Conservation (phyloP, 2,797 vertebrate species). For the Pseudomugil tenellus region DNA sequence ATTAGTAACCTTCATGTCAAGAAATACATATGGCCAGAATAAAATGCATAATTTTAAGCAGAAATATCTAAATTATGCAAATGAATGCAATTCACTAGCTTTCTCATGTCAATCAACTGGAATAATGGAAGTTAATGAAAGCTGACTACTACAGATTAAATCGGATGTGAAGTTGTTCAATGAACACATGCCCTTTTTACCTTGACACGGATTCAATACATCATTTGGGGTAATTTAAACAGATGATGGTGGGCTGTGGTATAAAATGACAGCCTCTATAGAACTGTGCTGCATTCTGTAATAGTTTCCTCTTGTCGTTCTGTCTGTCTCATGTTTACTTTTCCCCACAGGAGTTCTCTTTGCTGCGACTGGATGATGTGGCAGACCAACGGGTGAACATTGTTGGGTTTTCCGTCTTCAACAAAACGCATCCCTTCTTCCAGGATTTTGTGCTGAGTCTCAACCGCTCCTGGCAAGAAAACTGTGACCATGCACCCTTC, state of each 20-base stretch:
- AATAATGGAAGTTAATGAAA: conserved; percentile 63
- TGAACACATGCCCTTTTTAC: conserved; percentile 54
- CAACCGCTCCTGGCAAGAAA: conserved; percentile 98
- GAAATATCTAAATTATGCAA: conserved; percentile 38
- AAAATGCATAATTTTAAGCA: conserved; percentile 37
- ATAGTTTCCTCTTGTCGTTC: conserved; percentile 4
- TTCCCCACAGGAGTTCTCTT: conserved; percentile 90
- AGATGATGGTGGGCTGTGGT: conserved; percentile 9
- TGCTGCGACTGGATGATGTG: conserved; percentile 90
- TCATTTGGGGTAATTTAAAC: conserved; percentile 38
- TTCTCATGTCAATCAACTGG: conserved; percentile 46
- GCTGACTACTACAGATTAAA: conserved; percentile 49
- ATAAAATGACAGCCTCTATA: conserved; percentile 18
- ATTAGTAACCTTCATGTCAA: conserved; percentile 25
- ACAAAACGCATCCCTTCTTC: conserved; percentile 94
- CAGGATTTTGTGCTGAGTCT: conserved; percentile 96
- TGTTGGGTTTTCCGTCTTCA: conserved; percentile 97
- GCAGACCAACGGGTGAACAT: conserved; percentile 93
- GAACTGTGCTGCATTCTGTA: not conserved
- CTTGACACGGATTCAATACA: conserved; percentile 40
- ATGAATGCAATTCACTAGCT: conserved; percentile 40
- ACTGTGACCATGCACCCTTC: conserved; percentile 95
- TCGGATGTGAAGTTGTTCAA: conserved; percentile 51
- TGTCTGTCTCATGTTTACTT: conserved; percentile 16
- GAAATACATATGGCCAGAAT: conserved; percentile 26